Evolutionary conservation across 1,140 invertebrate species (phyloP), one percentile per base, ranked within the genome.

Genomic region (Panulirus ornatus): DNA sequence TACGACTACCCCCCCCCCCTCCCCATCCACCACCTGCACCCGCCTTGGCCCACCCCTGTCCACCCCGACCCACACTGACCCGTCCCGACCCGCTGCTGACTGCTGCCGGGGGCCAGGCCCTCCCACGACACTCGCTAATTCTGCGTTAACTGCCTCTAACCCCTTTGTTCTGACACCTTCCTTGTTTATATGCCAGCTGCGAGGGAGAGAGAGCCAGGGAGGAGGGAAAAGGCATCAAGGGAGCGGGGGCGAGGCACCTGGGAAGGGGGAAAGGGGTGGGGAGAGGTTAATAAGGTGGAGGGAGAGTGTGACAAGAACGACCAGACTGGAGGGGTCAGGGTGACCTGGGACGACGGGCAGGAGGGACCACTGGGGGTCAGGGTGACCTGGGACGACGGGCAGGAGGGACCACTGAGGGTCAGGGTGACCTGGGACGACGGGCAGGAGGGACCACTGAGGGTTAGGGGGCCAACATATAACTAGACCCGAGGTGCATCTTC

Each of bases 41-140:
- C 16, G 11, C 9, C 11, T 9, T n/a, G 16, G 9, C 19, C 38
- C 40, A 8, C 42, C 27, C 40, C 19, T 44, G 22, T 78, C 75
- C 36, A 27, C 73, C 16, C 73, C 14, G 9, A 9, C 73, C 11
- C 73, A 14, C 6, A 16, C 8, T 9, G 16, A 38, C 73, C 19
- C 36, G 11, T 63, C 38, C n/a, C 30, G 2, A 5, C 30, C 22
- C 6, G 19, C 58, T 30, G 34, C 38, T 30, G 40, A 54, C 79
- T 47, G 8, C 51, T 54, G 27, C 78, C 19, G 47, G 16, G 27
- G 75, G 42, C 70, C 16, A 8, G 40, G 0, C 11, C 38, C 75
- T 78, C 75, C 75, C 75, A 16, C 6, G 75, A 38, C 36, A n/a
- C 36, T 78, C 75, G 42, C 19, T n/a, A 78, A n/a, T 78, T 36